Percentiles rank a stretch among this genome's conserved stretches.
phyloP scores from a whole-genome alignment of 2,797 vertebrate species.

The Choloepus didactylus region DNA sequence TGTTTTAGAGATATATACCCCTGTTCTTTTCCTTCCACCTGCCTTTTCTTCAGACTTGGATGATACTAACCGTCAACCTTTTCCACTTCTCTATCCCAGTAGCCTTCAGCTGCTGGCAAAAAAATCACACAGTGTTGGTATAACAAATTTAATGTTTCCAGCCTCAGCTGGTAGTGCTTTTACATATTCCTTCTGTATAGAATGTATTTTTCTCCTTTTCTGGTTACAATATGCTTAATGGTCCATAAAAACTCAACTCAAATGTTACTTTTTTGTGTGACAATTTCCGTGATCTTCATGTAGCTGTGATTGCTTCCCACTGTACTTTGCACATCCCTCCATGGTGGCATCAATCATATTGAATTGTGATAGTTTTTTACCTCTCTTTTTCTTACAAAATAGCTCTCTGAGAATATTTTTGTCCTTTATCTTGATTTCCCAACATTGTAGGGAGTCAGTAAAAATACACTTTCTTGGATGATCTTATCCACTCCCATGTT shows the following conservation, averaged over 20 bases:
- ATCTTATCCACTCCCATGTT: not conserved
- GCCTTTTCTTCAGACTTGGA: not conserved
- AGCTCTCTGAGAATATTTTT: not conserved
- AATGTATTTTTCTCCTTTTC: constrained; percentile 25
- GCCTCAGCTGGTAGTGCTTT: constrained; percentile 11
- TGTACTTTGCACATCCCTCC: not conserved
- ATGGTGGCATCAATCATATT: not conserved
- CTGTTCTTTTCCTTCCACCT: not conserved
- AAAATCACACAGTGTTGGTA: not conserved
- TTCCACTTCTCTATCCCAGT: not conserved
- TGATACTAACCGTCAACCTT: not conserved
- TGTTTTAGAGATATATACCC: not conserved
- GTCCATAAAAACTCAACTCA: constrained; percentile 1
- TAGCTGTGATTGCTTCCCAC: not conserved
- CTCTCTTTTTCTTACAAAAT: not conserved
- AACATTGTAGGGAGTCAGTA: not conserved
- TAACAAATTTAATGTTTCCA: not conserved
- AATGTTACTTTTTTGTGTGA: not conserved
- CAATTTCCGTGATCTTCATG: not conserved
- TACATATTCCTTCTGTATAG: not conserved
- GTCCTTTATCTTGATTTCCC: not conserved
- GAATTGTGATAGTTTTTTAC: constrained; percentile 42
- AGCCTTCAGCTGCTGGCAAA: not conserved
- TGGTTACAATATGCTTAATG: constrained; percentile 12
- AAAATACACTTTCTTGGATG: not conserved